Base-by-base conservation (phyloP, 2,797 vertebrate genomes). In the Cyprinella venusta region DNA sequence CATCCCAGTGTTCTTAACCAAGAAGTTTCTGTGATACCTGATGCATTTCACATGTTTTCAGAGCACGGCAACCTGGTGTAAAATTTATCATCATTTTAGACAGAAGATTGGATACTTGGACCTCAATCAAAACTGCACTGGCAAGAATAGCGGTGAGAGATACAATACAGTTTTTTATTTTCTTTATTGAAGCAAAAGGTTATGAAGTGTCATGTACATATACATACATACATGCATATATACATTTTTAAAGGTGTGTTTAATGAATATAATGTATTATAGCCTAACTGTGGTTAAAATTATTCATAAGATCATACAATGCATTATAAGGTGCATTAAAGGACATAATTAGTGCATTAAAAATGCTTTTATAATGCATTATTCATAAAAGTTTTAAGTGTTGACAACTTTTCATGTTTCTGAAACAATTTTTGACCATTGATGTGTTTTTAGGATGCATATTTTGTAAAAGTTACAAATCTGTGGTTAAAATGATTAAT, bases 41-140 rank as follows among this genome's bases (percentile, higher is more conserved):
- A 80, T 71, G 15, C 26, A 52, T 61, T 6, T 42, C 56, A 90
- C 84, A 59, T 87, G 65, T 83, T 93, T 90, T 2, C 88, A 99
- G 98, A 90, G 93, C 95, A 56, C 94, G 95, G 79, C 96, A 96
- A 87, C 93, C 96, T 5, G 96, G 97, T 69, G 95, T 96, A 42
- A 97, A 96, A 91, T 99, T 99, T 90, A 98, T 96, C 92, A 91
- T 99, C 76, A 96, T 99, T 92, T 92, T 99, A 95, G 98, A 99
- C 89, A 94, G 97, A 92, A 95, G 98, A 91, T 82, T 97, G 93
- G 97, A 99, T 85, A 98, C 97, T 0, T 99, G 98, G 98, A 93
- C 94, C 81, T 98, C 97, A 1, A 95, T 99, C 89, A 99, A 98
- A 96, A 94, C 93, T 1, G 96, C 96, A 77, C 96, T 99, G 61